phyloP scores from a whole-genome alignment of 2,888 invertebrate genomes.

The Carcina quercana region DNA sequence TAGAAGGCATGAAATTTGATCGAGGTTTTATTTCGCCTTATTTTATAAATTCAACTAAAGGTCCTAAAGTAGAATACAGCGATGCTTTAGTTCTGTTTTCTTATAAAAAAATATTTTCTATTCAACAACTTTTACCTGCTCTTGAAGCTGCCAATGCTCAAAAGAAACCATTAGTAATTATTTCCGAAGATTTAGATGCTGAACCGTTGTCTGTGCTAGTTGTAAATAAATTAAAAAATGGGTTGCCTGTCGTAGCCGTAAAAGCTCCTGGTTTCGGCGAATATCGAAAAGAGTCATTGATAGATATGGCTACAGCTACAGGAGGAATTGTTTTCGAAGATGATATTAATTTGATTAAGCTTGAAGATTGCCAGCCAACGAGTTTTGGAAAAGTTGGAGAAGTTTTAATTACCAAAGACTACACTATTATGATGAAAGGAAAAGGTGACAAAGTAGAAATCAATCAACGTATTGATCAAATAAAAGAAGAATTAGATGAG shows the following conservation, averaged over 20 bases:
- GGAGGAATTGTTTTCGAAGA: conserved; percentile 96
- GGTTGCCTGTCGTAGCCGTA: conserved; percentile 93
- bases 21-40: conserved; percentile 99
- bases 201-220: conserved; percentile 94
- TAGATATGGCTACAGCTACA: conserved; percentile 93
- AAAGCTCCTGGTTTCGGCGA: conserved; percentile 98
- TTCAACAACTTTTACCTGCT: conserved; percentile 96
- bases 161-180: conserved; percentile 93
- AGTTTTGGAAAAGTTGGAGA: conserved; percentile 92
- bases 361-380: conserved; percentile 88
- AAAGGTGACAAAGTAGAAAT: conserved; percentile 87
- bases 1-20: conserved; percentile 99
- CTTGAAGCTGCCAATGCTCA: conserved; percentile 94
- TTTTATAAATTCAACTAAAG: conserved; percentile 98
- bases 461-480: conserved; percentile 83
- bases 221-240: conserved; percentile 90
- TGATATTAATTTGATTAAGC: conserved; percentile 88
- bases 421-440: conserved; percentile 80
- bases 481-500: conserved; percentile 87
- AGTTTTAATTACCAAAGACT: conserved; percentile 93
- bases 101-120: conserved; percentile 97
- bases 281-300: conserved; percentile 89
- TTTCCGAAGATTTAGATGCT: conserved; percentile 96
- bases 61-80: conserved; percentile 97
- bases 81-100: conserved; percentile 93